Conservation (phyloP, 2,888 invertebrate genomes). For the Lasioglossum morio region DNA sequence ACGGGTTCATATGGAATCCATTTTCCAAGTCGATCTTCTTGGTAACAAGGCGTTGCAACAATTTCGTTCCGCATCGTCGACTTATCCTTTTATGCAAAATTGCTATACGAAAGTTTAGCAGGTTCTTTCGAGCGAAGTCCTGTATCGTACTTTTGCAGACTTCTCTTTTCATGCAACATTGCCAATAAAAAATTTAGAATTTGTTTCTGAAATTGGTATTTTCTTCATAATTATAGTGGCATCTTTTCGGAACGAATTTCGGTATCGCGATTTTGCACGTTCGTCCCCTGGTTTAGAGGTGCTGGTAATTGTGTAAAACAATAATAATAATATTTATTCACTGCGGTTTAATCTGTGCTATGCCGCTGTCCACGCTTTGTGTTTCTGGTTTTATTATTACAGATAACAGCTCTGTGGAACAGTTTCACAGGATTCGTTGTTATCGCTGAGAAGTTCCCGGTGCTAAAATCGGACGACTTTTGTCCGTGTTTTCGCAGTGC, state of each 20-base stretch:
- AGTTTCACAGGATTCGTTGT: constrained; percentile 31
- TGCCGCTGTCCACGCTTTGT: constrained; percentile 3
- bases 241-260: neutral
- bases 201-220: neutral
- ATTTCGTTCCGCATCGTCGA: neutral
- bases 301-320: constrained; percentile 13
- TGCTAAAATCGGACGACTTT: constrained; percentile 26
- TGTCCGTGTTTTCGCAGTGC: neutral
- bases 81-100: neutral
- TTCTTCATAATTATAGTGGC: neutral
- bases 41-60: neutral
- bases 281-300: neutral
- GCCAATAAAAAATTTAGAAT: neutral
- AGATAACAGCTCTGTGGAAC: constrained; percentile 22
- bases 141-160: no score
- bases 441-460: constrained; percentile 24
- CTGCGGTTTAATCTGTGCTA: constrained; percentile 9
- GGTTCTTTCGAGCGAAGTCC: no score
- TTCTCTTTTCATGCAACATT: neutral
- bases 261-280: neutral
- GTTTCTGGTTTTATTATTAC: constrained; percentile 34
- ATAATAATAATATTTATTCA: constrained; percentile 14
- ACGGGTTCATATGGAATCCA: neutral
- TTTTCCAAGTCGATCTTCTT: neutral
- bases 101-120: neutral